Evolutionary conservation across 2,113 vertebrate species (phyloP), one percentile per base, ranked within the genome.

Genomic region (Nothoprocta perdicaria): DNA sequence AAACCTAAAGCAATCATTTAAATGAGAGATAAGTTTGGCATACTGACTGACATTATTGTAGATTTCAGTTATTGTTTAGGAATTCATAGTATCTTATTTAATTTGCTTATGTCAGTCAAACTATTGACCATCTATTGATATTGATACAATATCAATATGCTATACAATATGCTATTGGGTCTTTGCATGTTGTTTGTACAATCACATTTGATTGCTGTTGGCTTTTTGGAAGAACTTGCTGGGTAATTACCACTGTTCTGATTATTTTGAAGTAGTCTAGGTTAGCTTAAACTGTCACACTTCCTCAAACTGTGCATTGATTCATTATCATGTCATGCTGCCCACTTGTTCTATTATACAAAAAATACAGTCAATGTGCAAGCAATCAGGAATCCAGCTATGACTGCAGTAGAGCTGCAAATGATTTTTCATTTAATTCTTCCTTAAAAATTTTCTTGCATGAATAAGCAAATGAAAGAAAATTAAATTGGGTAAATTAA

Each of bases 381-480:
- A 82, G 33, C 3, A 57, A 15, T 72, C 31, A 62, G 57, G 19
- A 87, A 74, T 82, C 9, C 3, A 75, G 24, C 31, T 62, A 41
- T 6, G 29, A 48, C 76, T 87, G 77, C 29, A 82, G 7, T 60
- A 69, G 21, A 73, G 23, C 18, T 79, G 41, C 21, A 82, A 11
- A 27, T 0, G 67, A 55, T 80, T 87, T 57, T 89, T 91, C 0
- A 27, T 94, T 57, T 84, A 60, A 13, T 63, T 68, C 85, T 85
- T 83, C 35, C 71, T 67, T 61, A 84, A 95, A 68, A 79, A 62
- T 83, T 91, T 85, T 92, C 29, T 57, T 90, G 63, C 50, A 57
- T 86, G 92, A 91, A 89, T 80, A 93, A 90, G 40, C 57, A 89
- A 78, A 80, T 40, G 40, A 96, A 96, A 84, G 50, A 96, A 75